A percentile compares a stretch with the other conserved stretches of the same genome.
These are phyloP conservation scores for Meda fulgida DNA, from an alignment of 2,797 vertebrate species.

Conservation along the genomic window DNA sequence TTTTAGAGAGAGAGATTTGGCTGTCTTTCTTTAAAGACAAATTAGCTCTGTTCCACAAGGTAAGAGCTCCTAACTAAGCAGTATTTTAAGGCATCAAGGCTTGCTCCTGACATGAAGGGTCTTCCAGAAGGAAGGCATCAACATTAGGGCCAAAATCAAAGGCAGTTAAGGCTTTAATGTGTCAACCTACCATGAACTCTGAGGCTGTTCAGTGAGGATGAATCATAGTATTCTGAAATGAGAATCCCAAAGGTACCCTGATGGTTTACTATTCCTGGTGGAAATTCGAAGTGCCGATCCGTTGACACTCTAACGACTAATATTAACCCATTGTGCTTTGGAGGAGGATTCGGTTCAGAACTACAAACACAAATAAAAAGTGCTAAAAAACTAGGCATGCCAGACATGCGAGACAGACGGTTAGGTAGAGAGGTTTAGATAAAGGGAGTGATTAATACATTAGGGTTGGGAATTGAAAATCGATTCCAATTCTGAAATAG, in stretches of 20 bases:
- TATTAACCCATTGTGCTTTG: background rate
- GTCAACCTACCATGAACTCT: background rate
- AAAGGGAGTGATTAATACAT: no score
- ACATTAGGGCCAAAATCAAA: background rate
- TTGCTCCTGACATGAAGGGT: background rate
- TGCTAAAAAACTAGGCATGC: background rate
- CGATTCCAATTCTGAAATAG: no score
- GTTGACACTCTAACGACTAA: no score
- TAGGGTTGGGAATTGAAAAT: no score
- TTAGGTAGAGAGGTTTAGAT: background rate
- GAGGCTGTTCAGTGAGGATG: background rate
- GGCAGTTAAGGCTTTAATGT: background rate
- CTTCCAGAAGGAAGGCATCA: background rate
- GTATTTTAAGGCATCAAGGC: background rate
- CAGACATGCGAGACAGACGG: background rate
- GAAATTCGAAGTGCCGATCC: background rate
- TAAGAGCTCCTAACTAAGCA: background rate
- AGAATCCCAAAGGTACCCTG: background rate
- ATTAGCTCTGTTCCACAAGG: constrained; percentile 9
- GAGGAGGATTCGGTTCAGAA: background rate
- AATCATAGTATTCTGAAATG: background rate
- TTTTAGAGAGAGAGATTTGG: constrained; percentile 3
- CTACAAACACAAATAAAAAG: background rate
- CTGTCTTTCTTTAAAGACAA: constrained; percentile 43
- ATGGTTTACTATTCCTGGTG: background rate